Base-by-base conservation (phyloP, 2,113 vertebrate species). In the Origma solitaria region DNA sequence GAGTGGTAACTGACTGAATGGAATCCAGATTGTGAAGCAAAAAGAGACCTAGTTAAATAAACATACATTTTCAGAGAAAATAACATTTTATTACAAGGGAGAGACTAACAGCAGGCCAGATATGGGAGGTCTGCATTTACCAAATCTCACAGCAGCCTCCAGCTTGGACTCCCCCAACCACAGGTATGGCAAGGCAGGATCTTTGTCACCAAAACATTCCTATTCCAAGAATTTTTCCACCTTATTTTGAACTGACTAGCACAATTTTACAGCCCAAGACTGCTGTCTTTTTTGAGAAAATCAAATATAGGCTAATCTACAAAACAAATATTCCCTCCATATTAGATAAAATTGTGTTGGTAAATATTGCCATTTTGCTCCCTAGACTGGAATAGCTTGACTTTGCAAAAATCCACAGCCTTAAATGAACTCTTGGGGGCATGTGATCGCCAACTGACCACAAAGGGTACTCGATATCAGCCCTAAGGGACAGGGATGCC, bases 1-100 rank as follows among this genome's bases (percentile, higher is more conserved):
- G 98, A 98, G 98, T 98, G 98, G 98, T 98, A 99, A 98, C 97
- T 98, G 98, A 98, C 97, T 98, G 98, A 98, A 99, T 97, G 95
- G 98, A 98, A 98, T 97, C 98, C 98, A 97, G 98, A 98, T 98
- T 96, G 98, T 98, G 97, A 97, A 95, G 97, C 97, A 97, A 97
- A 97, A 97, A 98, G 87, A 97, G 96, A 98, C 95, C 96, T 97
- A 98, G 96, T 98, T 98, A 98, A 98, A 98, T 98, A 98, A 98
- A 98, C 97, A 98, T 97, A 97, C 96, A 97, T 98, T 98, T 98
- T 97, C 95, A 89, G 95, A 96, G 97, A 97, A 97, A 98, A 97
- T 95, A 98, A 93, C 96, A 86, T 97, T 98, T 97, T 97, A 95
- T 90, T 91, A 95, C 96, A 91, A 92, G 97, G 97, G 92, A 97